phyloP scores from a whole-genome alignment of 2,113 vertebrate species.

The Triplophysa dalaica region DNA sequence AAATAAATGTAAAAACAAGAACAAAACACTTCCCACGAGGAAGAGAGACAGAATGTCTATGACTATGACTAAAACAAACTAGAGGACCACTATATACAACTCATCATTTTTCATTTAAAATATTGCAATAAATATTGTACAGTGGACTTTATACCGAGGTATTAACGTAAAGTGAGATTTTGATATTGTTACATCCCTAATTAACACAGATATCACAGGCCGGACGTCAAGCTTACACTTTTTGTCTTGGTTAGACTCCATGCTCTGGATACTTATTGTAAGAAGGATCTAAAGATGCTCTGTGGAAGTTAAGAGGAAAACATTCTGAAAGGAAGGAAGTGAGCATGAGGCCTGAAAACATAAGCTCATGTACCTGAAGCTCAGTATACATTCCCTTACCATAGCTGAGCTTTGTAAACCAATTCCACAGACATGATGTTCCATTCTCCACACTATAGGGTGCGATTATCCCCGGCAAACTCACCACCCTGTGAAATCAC shows the following conservation, averaged over 20 bases:
- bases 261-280: constrained; percentile 12
- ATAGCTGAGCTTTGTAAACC: constrained; percentile 62
- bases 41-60: too few relatives aligned
- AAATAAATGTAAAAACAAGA: too few relatives aligned
- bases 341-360: constrained; percentile 25
- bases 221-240: neutral
- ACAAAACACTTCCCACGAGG: too few relatives aligned
- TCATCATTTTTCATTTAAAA: too few relatives aligned
- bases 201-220: too few relatives aligned
- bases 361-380: constrained; percentile 37
- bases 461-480: constrained; percentile 65
- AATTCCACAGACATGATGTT: constrained; percentile 59
- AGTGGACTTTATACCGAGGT: too few relatives aligned
- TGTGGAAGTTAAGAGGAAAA: constrained; percentile 8
- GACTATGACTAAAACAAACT: too few relatives aligned
- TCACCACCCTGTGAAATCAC: constrained; percentile 67
- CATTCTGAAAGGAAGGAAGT: constrained; percentile 26
- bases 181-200: too few relatives aligned
- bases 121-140: too few relatives aligned
- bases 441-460: constrained; percentile 61
- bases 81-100: too few relatives aligned
- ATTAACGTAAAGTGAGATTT: too few relatives aligned
- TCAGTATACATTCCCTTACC: constrained; percentile 53
- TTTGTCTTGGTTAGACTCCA: neutral
- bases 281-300: constrained; percentile 11